Percentiles rank a stretch among this genome's conserved stretches.
Conservation (phyloP, 2,113 vertebrate species). For the Nibea albiflora region DNA sequence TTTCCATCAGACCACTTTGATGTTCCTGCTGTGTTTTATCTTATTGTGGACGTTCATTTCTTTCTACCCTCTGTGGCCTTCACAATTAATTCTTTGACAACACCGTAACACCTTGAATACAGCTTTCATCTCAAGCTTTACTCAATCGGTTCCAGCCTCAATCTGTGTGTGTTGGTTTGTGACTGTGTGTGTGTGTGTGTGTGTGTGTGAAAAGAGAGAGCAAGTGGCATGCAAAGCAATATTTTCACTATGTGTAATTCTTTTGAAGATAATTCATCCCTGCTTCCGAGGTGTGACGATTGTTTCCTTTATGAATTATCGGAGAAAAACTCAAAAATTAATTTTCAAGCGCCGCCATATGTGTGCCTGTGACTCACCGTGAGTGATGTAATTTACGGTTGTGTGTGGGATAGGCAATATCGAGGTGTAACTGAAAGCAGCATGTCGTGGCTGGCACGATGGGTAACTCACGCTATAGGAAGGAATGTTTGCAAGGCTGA, state of each 20-base stretch:
- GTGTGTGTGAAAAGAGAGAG: not conserved
- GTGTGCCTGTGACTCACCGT: constrained; percentile 24
- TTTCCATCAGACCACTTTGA: constrained; percentile 57
- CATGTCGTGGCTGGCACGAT: not conserved
- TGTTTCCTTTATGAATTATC: constrained; percentile 48
- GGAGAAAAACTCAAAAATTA: constrained; percentile 47
- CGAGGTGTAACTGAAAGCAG: constrained; percentile 43
- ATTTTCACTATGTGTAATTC: constrained; percentile 41
- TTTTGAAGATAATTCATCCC: constrained; percentile 67
- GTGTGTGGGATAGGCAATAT: not conserved
- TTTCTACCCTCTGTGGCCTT: constrained; percentile 36
- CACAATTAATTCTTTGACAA: constrained; percentile 63
- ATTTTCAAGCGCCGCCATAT: constrained; percentile 30
- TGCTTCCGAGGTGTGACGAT: constrained; percentile 53
- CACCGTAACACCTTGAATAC: constrained; percentile 50
- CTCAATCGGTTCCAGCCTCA: constrained; percentile 25
- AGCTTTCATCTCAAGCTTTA: constrained; percentile 63
- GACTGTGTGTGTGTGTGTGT: not conserved
- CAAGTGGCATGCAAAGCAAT: constrained; percentile 27
- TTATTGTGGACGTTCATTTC: constrained; percentile 47
- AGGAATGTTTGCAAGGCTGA: not conserved
- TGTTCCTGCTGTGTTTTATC: constrained; percentile 55
- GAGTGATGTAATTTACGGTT: constrained; percentile 11
- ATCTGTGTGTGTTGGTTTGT: constrained; percentile 5
- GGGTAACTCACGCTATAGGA: not conserved